phyloP scores from a whole-genome alignment of 2,888 invertebrate species.

The Dicranocentrus wangi region DNA sequence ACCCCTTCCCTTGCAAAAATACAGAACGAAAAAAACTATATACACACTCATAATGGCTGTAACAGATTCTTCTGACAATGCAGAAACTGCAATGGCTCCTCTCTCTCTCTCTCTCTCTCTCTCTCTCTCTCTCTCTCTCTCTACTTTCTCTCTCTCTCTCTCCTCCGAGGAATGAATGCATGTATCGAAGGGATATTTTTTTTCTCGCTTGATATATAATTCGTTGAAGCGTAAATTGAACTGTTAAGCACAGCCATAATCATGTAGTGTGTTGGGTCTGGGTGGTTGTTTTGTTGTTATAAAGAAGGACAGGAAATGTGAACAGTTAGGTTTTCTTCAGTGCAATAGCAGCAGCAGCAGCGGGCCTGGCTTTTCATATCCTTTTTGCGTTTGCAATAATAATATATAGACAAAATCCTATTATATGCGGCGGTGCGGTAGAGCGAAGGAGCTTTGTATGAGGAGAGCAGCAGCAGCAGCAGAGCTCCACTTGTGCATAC shows the following conservation, averaged over 20 bases:
- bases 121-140: no score
- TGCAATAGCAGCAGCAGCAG: slow-evolving; percentile 8
- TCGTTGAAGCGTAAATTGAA: slow-evolving; percentile 55
- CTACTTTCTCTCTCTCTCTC: no score
- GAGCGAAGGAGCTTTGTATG: not conserved
- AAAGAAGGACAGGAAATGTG: slow-evolving; percentile 52
- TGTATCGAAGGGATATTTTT: no score
- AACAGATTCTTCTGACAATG: no score
- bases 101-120: no score
- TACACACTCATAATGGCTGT: no score
- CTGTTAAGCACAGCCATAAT: slow-evolving; percentile 40
- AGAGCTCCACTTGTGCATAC: slow-evolving; percentile 4
- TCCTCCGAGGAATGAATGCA: no score
- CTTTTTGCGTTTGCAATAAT: slow-evolving; percentile 1
- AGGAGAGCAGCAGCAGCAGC: no score
- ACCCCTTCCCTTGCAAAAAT: no score
- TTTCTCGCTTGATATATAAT: slow-evolving; percentile 5
- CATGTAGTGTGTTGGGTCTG: not conserved
- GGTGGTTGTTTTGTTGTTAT: slow-evolving; percentile 15
- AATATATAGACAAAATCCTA: not conserved
- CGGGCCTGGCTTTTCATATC: not conserved
- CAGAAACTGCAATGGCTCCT: no score
- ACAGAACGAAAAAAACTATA: no score
- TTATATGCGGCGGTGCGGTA: no score
- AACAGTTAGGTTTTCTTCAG: slow-evolving; percentile 56